phyloP scores from a whole-genome alignment of 2,888 invertebrate genomes.

The Watsonalla binaria region DNA sequence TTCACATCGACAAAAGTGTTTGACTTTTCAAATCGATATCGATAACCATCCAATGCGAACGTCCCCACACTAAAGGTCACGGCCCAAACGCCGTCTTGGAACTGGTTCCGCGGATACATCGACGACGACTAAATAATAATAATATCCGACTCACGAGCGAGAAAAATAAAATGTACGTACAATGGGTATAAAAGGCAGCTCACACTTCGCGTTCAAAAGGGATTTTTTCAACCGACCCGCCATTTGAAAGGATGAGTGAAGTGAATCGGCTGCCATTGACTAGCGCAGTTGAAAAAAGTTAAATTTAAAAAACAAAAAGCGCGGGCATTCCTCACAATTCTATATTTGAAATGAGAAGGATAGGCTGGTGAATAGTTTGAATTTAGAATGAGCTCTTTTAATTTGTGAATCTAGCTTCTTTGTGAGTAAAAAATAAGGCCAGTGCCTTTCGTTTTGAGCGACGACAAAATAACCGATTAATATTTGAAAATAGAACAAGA shows the following conservation, averaged over 20 bases:
- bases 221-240: constrained; percentile 18
- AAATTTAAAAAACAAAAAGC: constrained; percentile 23
- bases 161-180: constrained; percentile 46
- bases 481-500: too few relatives aligned
- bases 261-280: constrained; percentile 28
- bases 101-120: constrained; percentile 64
- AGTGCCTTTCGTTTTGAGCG: not conserved
- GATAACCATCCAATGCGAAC: constrained; percentile 17
- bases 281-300: constrained; percentile 26
- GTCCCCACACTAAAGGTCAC: constrained; percentile 64
- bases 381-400: constrained; percentile 25
- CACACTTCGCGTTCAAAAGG: constrained; percentile 33
- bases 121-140: constrained; percentile 60
- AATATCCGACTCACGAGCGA: constrained; percentile 45
- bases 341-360: constrained; percentile 40
- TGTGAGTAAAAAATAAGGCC: constrained; percentile 10
- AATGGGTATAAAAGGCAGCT: constrained; percentile 39
- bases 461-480: not conserved
- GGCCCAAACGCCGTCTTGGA: constrained; percentile 63
- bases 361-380: constrained; percentile 35
- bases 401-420: constrained; percentile 23
- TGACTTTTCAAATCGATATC: constrained; percentile 21
- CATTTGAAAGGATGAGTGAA: constrained; percentile 8
- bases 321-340: constrained; percentile 33
- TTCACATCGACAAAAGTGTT: not conserved